Evolutionary conservation across 1,140 invertebrate genomes (phyloP), one percentile per base, ranked within the genome.

Genomic region (Nasonia giraulti): DNA sequence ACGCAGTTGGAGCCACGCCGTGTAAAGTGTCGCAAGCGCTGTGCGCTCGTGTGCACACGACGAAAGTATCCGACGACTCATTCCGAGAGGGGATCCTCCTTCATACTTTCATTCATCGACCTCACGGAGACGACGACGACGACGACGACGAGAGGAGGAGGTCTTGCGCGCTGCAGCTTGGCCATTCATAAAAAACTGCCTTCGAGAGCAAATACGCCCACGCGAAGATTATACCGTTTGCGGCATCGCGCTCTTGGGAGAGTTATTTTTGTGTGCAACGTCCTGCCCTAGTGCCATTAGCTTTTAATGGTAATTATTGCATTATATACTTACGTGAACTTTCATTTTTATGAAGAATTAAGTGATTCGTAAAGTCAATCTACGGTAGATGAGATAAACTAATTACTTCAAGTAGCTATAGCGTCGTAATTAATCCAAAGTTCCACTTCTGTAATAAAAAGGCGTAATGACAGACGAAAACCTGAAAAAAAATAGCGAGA

Each of bases 151-250:
- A 10, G n/a, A 69, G 68, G 17, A 69, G 68, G n/a, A 69, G n/a
- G 23, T 12, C n/a, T 11, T 12, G 69, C 2, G 27, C 23, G 27
- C 23, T n/a, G 69, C 23, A 71, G 7, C 69, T 71, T 71, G 69
- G 20, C n/a, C 75, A 77, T 77, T 47, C 75, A 50, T 77, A 77
- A 77, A 77, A 62, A 77, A 77, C 44, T 17, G 31, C 33, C 73
- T 74, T 74, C 73, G 31, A 74, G 73, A 74, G 73, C 20, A 74
- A 74, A 74, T 74, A 74, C 73, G 73, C 73, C 73, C 33, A 20
- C 73, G 73, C 6, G 33, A 62, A 3, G 17, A 62, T 62, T 62
- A 62, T 62, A 62, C 55, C 55, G 55, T 62, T 62, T 20, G 17
- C 14, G 55, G 55, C 40, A 44, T 44, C 20, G 7, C 6, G 55